Evolutionary conservation across 2,888 invertebrate genomes (phyloP).

Genomic region (Platycheirus albimanus): DNA sequence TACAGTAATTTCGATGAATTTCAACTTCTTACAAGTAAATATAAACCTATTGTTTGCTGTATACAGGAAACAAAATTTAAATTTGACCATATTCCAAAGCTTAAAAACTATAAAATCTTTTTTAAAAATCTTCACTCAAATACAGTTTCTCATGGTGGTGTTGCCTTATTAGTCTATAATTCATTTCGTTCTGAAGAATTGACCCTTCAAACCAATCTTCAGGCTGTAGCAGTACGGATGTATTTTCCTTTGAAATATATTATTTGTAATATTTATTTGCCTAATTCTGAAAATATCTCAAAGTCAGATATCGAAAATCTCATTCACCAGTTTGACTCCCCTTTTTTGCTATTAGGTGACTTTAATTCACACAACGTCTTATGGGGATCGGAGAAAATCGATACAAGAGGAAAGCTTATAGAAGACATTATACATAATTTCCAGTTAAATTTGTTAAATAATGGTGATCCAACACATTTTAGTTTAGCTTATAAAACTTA

Average conservation of each 20-base stretch:
- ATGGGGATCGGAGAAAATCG: constrained; percentile 9
- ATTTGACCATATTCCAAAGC: constrained; percentile 22
- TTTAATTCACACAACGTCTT: constrained; percentile 2
- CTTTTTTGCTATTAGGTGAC: constrained; percentile 2
- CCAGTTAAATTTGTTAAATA: background rate
- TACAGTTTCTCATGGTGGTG: constrained; percentile 27
- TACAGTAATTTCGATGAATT: constrained; percentile 42
- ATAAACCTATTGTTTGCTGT: constrained; percentile 34
- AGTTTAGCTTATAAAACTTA: constrained; percentile 17
- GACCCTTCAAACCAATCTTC: background rate
- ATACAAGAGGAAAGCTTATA: background rate
- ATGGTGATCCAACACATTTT: constrained; percentile 3
- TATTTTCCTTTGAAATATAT: no score
- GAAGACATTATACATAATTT: background rate
- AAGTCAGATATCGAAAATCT: background rate
- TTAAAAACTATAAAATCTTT: constrained; percentile 41
- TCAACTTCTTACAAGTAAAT: constrained; percentile 38
- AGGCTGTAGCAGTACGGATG: no score
- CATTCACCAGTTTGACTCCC: background rate
- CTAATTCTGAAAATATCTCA: constrained; percentile 6
- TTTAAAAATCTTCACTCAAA: constrained; percentile 17
- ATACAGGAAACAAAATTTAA: constrained; percentile 49
- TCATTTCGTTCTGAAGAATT: background rate
- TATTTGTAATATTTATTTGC: background rate
- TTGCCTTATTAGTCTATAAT: constrained; percentile 1